Percentiles rank a stretch among this genome's conserved stretches.
phyloP scores from a whole-genome alignment of 2,888 invertebrate species.

The Noctuana brunneofusca region DNA sequence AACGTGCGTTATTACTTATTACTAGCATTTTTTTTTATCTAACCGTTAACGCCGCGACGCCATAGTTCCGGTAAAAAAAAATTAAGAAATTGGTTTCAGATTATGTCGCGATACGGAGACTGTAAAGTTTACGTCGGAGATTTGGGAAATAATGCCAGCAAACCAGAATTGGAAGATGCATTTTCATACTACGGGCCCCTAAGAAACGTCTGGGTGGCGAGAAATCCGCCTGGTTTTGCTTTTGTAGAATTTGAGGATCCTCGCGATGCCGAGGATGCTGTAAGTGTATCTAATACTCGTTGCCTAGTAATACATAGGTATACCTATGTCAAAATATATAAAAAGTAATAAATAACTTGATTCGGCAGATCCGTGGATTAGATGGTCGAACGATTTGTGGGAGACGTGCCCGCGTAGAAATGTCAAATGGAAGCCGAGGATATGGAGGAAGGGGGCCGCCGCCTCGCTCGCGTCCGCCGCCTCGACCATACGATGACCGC shows the following conservation, averaged over 20 bases:
- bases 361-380: conserved; percentile 76
- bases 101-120: conserved; percentile 92
- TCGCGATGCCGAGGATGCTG: conserved; percentile 93
- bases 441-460: conserved; percentile 83
- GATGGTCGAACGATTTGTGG: conserved; percentile 94
- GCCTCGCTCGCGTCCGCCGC: conserved; percentile 84
- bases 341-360: not conserved
- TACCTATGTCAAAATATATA: not conserved
- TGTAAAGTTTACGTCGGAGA: conserved; percentile 98
- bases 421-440: conserved; percentile 92
- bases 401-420: conserved; percentile 93
- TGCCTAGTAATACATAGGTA: no score
- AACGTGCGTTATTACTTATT: not conserved
- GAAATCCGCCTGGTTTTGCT: conserved; percentile 96
- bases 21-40: not conserved
- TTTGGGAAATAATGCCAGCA: conserved; percentile 94
- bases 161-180: conserved; percentile 96
- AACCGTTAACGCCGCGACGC: conserved; percentile 13
- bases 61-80: conserved; percentile 17
- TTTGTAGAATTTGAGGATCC: conserved; percentile 95
- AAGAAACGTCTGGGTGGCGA: conserved; percentile 96
- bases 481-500: conserved; percentile 94
- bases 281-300: conserved; percentile 49
- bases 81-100: conserved; percentile 37
- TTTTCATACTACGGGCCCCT: conserved; percentile 96